Conservation (phyloP, 1,140 invertebrate genomes). For the Aphelenchoides besseyi region DNA sequence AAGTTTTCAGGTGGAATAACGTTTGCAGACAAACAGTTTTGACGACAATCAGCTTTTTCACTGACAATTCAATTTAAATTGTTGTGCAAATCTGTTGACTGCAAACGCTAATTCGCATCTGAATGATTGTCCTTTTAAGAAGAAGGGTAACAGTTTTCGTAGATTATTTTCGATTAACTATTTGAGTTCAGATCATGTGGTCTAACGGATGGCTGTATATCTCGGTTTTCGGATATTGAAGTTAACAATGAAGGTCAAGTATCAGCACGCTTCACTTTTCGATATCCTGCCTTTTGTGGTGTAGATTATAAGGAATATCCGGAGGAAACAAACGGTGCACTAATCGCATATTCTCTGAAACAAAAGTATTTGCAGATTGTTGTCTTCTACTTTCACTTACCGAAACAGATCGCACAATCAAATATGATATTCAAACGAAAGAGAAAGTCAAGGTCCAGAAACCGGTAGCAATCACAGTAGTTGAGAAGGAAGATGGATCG, state of each 20-base stretch:
- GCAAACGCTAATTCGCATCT: too few species aligned
- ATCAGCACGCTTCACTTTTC: slow-evolving; percentile 43
- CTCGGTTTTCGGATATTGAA: slow-evolving; percentile 43
- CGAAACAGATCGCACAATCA: slow-evolving; percentile 39
- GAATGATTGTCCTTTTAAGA: too few species aligned
- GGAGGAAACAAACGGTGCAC: slow-evolving; percentile 55
- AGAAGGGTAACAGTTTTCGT: too few species aligned
- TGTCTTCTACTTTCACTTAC: slow-evolving; percentile 48
- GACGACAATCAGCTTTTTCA: too few species aligned
- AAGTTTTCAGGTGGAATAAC: too few species aligned
- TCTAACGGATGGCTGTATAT: slow-evolving; percentile 39
- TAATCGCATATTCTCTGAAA: neutral
- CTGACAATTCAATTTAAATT: too few species aligned
- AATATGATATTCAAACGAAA: slow-evolving; percentile 43
- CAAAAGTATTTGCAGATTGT: slow-evolving; percentile 33
- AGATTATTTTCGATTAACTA: too few species aligned
- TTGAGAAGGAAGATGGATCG: slow-evolving; percentile 32
- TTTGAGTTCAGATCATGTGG: slow-evolving; percentile 50
- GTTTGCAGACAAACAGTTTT: too few species aligned
- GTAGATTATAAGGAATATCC: slow-evolving; percentile 55
- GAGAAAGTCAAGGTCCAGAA: slow-evolving; percentile 38
- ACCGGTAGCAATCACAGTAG: slow-evolving; percentile 37
- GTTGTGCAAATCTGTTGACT: too few species aligned
- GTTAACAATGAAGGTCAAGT: slow-evolving; percentile 49
- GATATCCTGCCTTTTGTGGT: slow-evolving; percentile 50